Conservation (phyloP, 2,113 vertebrate species). For the Falco punctatus region DNA sequence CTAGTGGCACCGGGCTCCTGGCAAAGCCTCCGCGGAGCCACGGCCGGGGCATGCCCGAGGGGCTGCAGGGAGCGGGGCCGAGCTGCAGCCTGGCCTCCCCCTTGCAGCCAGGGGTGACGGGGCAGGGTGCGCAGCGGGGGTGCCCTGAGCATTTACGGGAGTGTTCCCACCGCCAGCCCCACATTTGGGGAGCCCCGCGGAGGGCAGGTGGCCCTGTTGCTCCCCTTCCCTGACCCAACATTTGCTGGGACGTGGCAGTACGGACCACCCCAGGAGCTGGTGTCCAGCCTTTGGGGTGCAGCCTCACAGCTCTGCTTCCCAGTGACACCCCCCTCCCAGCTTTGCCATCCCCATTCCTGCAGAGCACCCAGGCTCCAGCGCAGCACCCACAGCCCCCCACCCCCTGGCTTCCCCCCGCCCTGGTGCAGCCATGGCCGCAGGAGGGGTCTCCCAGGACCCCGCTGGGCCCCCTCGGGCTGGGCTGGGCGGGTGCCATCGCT, state of each 20-base stretch:
- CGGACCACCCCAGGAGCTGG: fast-evolving
- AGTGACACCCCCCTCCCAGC: fast-evolving
- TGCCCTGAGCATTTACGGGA: not conserved
- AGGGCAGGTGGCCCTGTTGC: not conserved
- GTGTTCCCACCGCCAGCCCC: not conserved
- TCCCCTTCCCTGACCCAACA: not conserved
- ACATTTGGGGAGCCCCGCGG: not conserved
- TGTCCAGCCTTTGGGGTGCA: not conserved
- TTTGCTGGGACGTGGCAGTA: fast-evolving
- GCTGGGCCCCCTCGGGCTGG: not conserved
- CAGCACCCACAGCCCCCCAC: fast-evolving
- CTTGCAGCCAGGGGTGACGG: fast-evolving
- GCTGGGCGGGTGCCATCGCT: not conserved
- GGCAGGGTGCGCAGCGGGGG: not conserved
- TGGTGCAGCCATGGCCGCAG: not conserved
- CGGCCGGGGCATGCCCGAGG: fast-evolving
- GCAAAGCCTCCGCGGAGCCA: not conserved
- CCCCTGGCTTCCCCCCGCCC: fast-evolving
- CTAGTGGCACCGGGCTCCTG: conserved; percentile 35
- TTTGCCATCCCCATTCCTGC: not conserved
- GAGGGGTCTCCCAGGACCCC: not conserved
- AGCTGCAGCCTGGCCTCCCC: not conserved
- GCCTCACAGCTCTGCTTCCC: not conserved
- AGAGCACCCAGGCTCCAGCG: not conserved
- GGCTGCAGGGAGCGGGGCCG: not conserved